Evolutionary conservation across 2,797 vertebrate genomes (phyloP).

Genomic region (Anguilla anguilla): DNA sequence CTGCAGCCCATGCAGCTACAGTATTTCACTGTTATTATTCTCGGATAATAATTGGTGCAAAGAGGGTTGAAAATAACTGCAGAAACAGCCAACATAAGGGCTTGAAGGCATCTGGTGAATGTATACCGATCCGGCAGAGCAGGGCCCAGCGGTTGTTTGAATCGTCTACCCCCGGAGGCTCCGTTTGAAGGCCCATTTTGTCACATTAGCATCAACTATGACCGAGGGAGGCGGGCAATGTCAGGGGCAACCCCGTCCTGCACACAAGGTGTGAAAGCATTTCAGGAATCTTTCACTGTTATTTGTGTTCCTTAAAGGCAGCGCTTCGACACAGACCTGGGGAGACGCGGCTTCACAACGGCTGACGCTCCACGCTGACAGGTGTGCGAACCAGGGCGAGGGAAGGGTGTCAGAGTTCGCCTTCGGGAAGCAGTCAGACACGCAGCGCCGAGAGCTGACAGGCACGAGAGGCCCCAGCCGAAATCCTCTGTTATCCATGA

Average conservation of each 20-base stretch:
- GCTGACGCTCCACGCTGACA: neutral
- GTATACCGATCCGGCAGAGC: neutral
- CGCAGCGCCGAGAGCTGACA: neutral
- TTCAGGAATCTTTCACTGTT: neutral
- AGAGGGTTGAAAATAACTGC: neutral
- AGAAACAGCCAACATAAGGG: neutral
- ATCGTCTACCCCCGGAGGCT: neutral
- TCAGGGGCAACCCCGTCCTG: neutral
- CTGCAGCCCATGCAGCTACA: neutral
- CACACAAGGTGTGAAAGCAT: neutral
- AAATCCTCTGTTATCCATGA: neutral
- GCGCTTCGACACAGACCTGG: neutral
- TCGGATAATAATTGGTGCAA: neutral
- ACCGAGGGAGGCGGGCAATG: neutral
- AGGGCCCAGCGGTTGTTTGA: neutral
- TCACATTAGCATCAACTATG: neutral
- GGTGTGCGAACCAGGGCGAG: neutral
- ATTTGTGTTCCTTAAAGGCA: neutral
- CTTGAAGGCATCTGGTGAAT: neutral
- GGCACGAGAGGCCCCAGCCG: neutral
- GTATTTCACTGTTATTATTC: neutral
- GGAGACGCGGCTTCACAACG: neutral
- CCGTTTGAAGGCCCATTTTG: neutral
- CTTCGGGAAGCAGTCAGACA: neutral
- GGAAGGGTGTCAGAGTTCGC: neutral